These are phyloP conservation scores for Sarcoramphus papa DNA, from an alignment of 2,797 vertebrate genomes.

Conservation along the genomic window DNA sequence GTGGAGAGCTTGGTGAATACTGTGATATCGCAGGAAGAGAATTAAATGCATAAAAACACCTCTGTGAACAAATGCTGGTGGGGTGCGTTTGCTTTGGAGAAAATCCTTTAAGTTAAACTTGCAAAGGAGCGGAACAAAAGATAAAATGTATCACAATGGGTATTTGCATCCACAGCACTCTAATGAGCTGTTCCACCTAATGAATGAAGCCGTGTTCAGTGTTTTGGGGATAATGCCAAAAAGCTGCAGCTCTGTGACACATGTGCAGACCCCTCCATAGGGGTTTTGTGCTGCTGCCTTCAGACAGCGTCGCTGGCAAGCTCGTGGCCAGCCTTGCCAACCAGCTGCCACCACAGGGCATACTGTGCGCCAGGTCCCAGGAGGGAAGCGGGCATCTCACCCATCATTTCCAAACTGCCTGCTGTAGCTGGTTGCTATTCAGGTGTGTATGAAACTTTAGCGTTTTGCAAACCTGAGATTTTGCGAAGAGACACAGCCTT, in stretches of 20 bases:
- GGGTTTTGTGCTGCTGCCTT: not conserved
- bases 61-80: not conserved
- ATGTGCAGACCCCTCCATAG: not conserved
- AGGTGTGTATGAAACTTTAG: not conserved
- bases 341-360: not conserved
- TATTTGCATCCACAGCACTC: fast-evolving
- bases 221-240: not conserved
- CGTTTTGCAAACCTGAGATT: not conserved
- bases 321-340: not conserved
- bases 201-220: not conserved
- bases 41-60: not conserved
- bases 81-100: not conserved
- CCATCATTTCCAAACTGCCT: fast-evolving
- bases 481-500: not conserved
- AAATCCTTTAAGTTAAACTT: not conserved
- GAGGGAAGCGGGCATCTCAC: fast-evolving
- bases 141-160: not conserved
- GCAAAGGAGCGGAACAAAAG: not conserved
- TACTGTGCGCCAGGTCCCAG: fast-evolving
- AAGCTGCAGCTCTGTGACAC: not conserved
- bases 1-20: not conserved
- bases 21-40: not conserved
- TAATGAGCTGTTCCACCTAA: not conserved
- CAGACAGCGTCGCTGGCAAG: not conserved
- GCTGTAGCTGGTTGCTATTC: fast-evolving